Percentiles rank a stretch among this genome's conserved stretches.
Evolutionary conservation across 2,888 invertebrate species (phyloP).

Genomic region (Perithous albicinctus): DNA sequence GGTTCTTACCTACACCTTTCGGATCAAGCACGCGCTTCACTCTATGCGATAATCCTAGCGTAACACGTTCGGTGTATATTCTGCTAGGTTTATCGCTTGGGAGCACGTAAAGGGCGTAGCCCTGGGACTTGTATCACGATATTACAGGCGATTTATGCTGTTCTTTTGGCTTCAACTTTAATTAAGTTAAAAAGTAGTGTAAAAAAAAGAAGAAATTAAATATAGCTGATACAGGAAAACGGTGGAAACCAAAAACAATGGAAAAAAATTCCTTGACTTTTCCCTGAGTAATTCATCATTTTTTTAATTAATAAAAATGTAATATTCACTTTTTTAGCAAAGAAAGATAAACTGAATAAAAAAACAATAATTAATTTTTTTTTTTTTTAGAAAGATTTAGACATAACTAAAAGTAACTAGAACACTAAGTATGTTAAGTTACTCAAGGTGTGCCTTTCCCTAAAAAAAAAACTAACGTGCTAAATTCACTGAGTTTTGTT

Average conservation of each 20-base stretch:
- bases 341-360: too few relatives aligned
- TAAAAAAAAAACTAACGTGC: constrained; percentile 36
- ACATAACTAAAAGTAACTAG: too few relatives aligned
- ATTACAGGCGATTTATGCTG: background rate
- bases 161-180: background rate
- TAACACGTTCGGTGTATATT: background rate
- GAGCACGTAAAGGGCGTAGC: constrained; percentile 38
- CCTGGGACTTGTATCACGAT: background rate
- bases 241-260: too few relatives aligned
- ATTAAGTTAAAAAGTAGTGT: background rate
- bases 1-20: constrained; percentile 44
- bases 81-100: background rate
- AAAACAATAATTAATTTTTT: background rate
- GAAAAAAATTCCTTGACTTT: too few relatives aligned
- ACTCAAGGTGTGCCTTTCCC: constrained; percentile 35
- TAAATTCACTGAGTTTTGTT: constrained; percentile 13
- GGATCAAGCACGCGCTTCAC: background rate
- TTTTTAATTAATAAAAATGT: too few relatives aligned
- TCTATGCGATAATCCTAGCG: background rate
- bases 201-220: too few relatives aligned
- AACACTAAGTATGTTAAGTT: background rate
- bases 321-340: too few relatives aligned
- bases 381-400: background rate
- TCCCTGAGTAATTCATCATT: too few relatives aligned
- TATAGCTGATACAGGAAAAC: too few relatives aligned